Evolutionary conservation across 2,888 invertebrate species (phyloP).

Genomic region (Idaea dimidiata): DNA sequence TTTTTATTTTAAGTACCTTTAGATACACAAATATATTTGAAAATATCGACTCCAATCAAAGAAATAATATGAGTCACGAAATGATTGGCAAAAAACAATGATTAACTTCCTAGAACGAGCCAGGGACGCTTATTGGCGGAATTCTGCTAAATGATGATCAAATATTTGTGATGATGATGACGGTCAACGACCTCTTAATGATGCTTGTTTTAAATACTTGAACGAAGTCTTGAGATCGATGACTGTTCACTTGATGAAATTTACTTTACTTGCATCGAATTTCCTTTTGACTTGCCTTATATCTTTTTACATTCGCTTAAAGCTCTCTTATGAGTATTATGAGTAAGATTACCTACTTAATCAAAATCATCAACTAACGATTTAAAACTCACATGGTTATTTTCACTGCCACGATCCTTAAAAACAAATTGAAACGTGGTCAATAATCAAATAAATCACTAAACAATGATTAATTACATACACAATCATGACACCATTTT

Average conservation of each 20-base stretch:
- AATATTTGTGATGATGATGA: conserved; percentile 16
- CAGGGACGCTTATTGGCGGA: conserved; percentile 9
- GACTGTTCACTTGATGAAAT: not conserved
- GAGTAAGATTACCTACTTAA: no score
- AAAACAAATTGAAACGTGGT: no score
- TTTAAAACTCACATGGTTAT: no score
- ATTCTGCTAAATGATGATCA: conserved; percentile 14
- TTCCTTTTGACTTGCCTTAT: not conserved
- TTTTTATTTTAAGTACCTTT: no score
- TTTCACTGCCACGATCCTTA: no score
- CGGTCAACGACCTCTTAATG: conserved; percentile 12
- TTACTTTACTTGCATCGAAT: not conserved
- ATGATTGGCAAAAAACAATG: not conserved
- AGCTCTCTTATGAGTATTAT: no score
- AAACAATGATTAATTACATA: no score
- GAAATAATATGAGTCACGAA: not conserved
- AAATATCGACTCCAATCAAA: not conserved
- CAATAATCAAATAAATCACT: no score
- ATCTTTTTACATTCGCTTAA: no score
- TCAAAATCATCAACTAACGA: no score
- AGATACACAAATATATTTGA: no score
- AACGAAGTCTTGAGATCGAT: not conserved
- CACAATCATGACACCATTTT: no score
- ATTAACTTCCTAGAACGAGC: conserved; percentile 9
- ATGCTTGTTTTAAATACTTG: not conserved